A percentile compares a stretch with the other conserved stretches of the same genome.
Conservation (phyloP, 2,113 vertebrate species). For the Nasalis larvatus region DNA sequence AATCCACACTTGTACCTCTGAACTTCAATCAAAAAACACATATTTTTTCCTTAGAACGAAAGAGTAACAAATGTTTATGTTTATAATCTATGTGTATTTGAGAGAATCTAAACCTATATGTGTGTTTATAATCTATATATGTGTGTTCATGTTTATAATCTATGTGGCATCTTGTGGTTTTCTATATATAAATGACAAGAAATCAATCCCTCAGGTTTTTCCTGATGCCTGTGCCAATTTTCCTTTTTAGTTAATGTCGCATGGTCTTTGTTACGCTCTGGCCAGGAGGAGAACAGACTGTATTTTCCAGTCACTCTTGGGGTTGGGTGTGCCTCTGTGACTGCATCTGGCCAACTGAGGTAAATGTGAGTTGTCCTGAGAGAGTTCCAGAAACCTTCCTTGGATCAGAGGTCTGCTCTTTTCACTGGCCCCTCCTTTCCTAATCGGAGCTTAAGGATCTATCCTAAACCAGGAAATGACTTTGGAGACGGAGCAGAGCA, state of each 20-base stretch:
- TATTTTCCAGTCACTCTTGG: neutral
- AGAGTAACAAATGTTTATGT: neutral
- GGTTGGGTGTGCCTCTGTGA: rapidly evolving
- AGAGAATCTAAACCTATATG: neutral
- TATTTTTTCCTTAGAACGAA: neutral
- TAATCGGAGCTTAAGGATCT: neutral
- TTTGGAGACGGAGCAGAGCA: too few relatives aligned
- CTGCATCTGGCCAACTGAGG: rapidly evolving
- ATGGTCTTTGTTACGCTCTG: neutral
- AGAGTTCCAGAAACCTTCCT: rapidly evolving
- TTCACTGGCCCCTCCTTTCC: neutral
- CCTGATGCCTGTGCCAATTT: rapidly evolving
- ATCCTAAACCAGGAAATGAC: neutral
- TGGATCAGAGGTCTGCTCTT: neutral
- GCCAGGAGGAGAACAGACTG: rapidly evolving
- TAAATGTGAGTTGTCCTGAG: too few relatives aligned
- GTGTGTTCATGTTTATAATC: too few relatives aligned
- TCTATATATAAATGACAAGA: neutral
- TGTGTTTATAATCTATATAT: too few relatives aligned
- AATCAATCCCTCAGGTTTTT: too few relatives aligned
- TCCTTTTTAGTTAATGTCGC: neutral
- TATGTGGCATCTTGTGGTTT: neutral
- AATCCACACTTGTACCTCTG: too few relatives aligned
- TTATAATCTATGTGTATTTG: too few relatives aligned
- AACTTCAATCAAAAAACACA: neutral